phyloP scores from a whole-genome alignment of 2,797 vertebrate species.

The Phoxinus dragarum region DNA sequence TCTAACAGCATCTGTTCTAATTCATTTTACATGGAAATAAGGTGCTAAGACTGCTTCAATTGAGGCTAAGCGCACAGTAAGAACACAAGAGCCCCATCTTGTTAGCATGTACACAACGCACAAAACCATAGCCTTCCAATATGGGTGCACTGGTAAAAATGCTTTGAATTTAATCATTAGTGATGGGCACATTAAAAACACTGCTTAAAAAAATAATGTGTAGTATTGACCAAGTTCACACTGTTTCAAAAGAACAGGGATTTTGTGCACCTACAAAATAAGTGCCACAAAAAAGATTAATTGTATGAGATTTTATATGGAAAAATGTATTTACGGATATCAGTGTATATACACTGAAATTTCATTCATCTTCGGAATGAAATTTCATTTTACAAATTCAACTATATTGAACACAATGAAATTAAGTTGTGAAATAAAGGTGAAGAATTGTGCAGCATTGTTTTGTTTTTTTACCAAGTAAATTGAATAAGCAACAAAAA shows the following conservation, averaged over 20 bases:
- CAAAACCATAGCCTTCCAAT: background rate
- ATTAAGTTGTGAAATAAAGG: too few relatives aligned
- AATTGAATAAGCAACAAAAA: background rate
- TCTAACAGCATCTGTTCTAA: slow-evolving; percentile 12
- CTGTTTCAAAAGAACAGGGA: background rate
- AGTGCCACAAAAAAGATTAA: background rate
- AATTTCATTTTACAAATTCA: background rate
- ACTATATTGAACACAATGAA: background rate
- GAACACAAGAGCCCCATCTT: background rate
- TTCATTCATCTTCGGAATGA: too few relatives aligned
- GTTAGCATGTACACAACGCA: background rate
- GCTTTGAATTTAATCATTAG: background rate
- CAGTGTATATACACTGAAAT: too few relatives aligned
- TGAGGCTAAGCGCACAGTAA: background rate
- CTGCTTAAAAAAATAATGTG: background rate
- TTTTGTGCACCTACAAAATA: background rate
- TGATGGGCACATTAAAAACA: background rate
- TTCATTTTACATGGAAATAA: slow-evolving; percentile 2
- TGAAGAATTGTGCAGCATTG: background rate
- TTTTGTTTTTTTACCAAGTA: background rate
- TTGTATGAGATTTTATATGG: background rate
- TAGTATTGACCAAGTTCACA: background rate
- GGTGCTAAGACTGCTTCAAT: background rate
- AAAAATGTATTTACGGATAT: background rate
- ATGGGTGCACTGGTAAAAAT: background rate